These are phyloP conservation scores for Hydrolagus affinis DNA, from an alignment of 2,113 vertebrate species.

Conservation along the genomic window DNA sequence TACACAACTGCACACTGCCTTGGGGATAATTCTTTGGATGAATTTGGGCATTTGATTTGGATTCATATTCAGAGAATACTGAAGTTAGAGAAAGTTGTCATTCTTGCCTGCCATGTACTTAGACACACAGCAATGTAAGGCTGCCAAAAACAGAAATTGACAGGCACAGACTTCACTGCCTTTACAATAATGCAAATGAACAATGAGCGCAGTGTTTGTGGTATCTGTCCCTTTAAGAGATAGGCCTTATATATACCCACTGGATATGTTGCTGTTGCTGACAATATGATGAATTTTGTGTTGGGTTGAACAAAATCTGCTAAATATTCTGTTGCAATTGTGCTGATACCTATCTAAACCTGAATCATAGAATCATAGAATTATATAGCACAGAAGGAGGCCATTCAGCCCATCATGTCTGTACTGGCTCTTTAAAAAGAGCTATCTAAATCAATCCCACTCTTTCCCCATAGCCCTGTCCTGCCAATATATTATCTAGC, in stretches of 20 bases:
- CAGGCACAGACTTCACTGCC: neutral
- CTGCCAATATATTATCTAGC: too few relatives aligned
- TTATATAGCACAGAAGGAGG: too few relatives aligned
- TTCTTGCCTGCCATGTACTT: neutral
- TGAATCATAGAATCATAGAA: too few relatives aligned
- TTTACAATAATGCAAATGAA: neutral
- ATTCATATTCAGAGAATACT: neutral
- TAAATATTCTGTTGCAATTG: neutral
- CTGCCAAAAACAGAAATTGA: neutral
- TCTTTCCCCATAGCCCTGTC: too few relatives aligned
- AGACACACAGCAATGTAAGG: neutral
- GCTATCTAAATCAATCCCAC: too few relatives aligned
- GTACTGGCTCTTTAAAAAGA: too few relatives aligned
- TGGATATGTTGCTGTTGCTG: neutral
- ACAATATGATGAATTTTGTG: neutral
- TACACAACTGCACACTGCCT: too few relatives aligned
- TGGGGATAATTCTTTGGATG: neutral
- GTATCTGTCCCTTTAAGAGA: neutral
- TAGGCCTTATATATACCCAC: neutral
- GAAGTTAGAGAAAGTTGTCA: neutral
- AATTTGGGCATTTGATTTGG: neutral
- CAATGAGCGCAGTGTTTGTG: neutral
- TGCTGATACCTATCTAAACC: too few relatives aligned
- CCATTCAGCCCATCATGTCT: too few relatives aligned
- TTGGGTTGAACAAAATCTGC: slow-evolving; percentile 2